phyloP scores from a whole-genome alignment of 2,113 vertebrate genomes.

The Anguilla rostrata region DNA sequence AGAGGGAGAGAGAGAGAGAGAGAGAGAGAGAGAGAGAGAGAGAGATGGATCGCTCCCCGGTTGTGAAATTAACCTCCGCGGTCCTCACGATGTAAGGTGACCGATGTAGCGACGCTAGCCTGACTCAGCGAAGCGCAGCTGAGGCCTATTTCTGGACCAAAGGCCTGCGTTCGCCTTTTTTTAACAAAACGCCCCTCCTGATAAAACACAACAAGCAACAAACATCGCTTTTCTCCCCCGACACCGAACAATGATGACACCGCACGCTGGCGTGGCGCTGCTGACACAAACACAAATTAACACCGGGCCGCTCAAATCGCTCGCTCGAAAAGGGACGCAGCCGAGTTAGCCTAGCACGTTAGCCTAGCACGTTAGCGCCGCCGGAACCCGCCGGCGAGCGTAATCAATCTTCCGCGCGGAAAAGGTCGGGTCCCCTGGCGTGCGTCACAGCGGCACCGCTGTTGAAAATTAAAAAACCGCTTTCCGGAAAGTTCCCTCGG shows the following conservation, averaged over 20 bases:
- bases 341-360: not conserved
- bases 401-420: constrained; percentile 34
- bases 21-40: not conserved
- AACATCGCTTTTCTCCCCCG: not conserved
- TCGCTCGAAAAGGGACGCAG: not conserved
- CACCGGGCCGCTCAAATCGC: not conserved
- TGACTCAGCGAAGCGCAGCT: not conserved
- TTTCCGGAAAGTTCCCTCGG: constrained; percentile 14
- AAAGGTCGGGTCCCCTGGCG: constrained; percentile 42
- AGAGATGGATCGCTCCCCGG: not conserved
- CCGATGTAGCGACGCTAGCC: not conserved
- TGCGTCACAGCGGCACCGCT: constrained; percentile 13
- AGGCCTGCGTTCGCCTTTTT: not conserved
- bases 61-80: not conserved
- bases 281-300: not conserved
- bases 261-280: not conserved
- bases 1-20: not conserved
- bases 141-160: not conserved
- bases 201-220: not conserved
- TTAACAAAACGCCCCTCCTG: not conserved
- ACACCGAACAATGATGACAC: not conserved
- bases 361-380: not conserved
- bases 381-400: not conserved
- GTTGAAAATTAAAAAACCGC: constrained; percentile 16
- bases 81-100: not conserved